Base-by-base conservation (phyloP, 2,797 vertebrate genomes). In the Pseudomugil gertrudae region DNA sequence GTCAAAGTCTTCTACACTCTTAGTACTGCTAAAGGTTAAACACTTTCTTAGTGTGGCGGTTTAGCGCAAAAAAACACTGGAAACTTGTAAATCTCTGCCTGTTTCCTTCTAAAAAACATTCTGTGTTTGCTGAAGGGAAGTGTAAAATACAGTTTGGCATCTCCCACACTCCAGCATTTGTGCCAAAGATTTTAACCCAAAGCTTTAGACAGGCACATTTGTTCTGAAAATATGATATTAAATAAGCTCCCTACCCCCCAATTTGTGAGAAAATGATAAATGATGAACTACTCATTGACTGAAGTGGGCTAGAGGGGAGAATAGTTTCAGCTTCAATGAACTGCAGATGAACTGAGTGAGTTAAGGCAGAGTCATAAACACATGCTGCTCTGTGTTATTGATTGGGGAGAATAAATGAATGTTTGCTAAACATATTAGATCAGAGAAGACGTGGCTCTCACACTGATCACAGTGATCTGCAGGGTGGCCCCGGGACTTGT, bases 381-480 rank as follows among this genome's bases (percentile, higher is more conserved):
- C 89, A 92, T 74, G 84, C 83, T 79, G 69, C 79, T 88, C 81
- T 71, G 78, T 89, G 90, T 91, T 93, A 89, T 88, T 87, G 89
- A 91, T 89, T 79, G 72, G 78, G 73, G 66, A 85, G 89, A 92
- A 91, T 86, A 90, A 90, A 90, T 86, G 85, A 90, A 64, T 91
- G 88, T 94, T 92, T 92, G 89, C 86, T 92, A 91, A 93, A 93
- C 88, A 90, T 90, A 92, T 92, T 92, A 89, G 87, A 86, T 87
- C 81, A 87, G 79, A 79, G 76, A 65, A 77, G 84, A 87, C 77
- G 67, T 70, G 64, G 79, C 72, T 83, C 80, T 63, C 76, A 65
- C 82, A 80, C 79, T 76, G 80, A 83, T 86, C 86, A 78, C 65
- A 81, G 66, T 84, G 89, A 91, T 87, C 84, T 91, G 86, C 78